Base-by-base conservation (phyloP, 2,797 vertebrate species). In the Periparus ater region DNA sequence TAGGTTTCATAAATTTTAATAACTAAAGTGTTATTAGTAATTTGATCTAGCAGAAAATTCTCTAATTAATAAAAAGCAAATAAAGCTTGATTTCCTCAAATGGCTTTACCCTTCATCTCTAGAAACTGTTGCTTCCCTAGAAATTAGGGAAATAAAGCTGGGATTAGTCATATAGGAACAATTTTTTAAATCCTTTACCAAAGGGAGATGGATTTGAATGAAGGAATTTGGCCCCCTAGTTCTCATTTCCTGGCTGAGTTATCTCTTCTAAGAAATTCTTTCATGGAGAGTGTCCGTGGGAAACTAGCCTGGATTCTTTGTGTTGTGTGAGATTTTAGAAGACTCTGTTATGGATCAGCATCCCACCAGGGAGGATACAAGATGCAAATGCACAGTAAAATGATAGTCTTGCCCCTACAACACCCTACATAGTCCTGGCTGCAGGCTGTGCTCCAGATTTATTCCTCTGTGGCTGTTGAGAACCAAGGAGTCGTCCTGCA, bases 211-310 rank as follows among this genome's bases (percentile, higher is more conserved):
- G 68, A 73, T 42, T 85, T 71, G 26, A 70, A 61, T 26, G 44
- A 77, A 95, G 58, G 94, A 95, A 96, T 96, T 44, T 83, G 77
- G 32, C 58, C 83, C 71, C 65, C 42, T 50, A 68, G 89, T 74
- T 96, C 88, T 89, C 91, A 80, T 77, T 97, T 96, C 94, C 96
- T 95, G 94, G 47, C 61, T 87, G 67, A 93, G 81, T 93, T 97
- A 90, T 95, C 91, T 95, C 90, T 65, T 91, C 77, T 91, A 95
- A 89, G 78, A 94, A 74, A 93, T 94, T 91, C 81, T 85, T 96
- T 77, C 53, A 79, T 57, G 82, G 68, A 95, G 65, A 94, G 55
- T 3, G 71, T 79, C 89, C 88, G 86, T 96, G 96, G 94, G 95
- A 96, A 95, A 93, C 90, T 94, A 77, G 36, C 38, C 67, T 45